Conservation (phyloP, 2,888 invertebrate genomes). For the Eugnorisma glareosa region DNA sequence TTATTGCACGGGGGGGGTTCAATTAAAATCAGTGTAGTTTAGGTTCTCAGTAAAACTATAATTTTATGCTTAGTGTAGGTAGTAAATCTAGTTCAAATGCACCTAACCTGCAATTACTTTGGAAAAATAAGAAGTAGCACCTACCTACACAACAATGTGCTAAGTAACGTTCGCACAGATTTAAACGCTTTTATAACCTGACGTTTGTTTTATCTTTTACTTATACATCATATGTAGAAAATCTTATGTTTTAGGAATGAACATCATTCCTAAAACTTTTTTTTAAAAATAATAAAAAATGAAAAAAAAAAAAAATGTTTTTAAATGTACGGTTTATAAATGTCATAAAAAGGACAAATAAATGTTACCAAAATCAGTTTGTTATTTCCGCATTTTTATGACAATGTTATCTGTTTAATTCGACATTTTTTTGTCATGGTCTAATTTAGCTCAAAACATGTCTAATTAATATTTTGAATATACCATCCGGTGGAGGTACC, state of each 20-base stretch:
- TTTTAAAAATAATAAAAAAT: too few relatives aligned
- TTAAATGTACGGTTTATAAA: too few relatives aligned
- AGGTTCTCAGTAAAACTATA: conserved; percentile 10
- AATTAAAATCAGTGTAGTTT: conserved; percentile 7
- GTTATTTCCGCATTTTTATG: neutral
- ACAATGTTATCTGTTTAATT: neutral
- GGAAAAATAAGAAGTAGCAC: neutral
- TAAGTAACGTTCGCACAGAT: too few relatives aligned
- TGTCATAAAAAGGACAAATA: neutral
- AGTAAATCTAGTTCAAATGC: conserved; percentile 14
- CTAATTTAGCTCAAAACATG: neutral
- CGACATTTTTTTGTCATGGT: neutral
- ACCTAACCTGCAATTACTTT: conserved; percentile 5
- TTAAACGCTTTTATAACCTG: too few relatives aligned
- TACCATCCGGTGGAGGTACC: neutral
- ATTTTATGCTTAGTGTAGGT: neutral
- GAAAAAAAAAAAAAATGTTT: too few relatives aligned
- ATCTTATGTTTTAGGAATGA: too few relatives aligned
- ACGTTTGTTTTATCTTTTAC: too few relatives aligned
- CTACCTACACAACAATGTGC: too few relatives aligned
- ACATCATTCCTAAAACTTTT: too few relatives aligned
- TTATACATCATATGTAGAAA: too few relatives aligned
- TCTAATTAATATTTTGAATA: neutral
- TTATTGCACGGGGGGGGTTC: neutral
- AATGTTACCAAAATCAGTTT: neutral